phyloP scores from a whole-genome alignment of 2,113 vertebrate genomes.

The Pseudorasbora parva region DNA sequence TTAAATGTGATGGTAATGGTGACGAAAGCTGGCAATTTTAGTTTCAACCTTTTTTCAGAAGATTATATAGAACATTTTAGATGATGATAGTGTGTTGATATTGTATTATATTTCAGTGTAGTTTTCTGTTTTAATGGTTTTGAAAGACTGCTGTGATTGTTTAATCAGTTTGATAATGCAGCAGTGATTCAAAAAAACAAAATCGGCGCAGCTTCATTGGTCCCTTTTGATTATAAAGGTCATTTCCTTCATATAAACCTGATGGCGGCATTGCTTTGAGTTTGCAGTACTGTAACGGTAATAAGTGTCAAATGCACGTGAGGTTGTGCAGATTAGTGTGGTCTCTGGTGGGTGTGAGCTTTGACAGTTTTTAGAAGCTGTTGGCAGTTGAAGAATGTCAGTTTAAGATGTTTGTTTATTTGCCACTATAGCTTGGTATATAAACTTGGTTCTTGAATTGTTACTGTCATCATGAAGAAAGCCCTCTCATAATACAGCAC shows the following conservation, averaged over 20 bases:
- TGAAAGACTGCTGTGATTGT: background rate
- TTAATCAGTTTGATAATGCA: background rate
- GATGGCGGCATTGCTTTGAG: background rate
- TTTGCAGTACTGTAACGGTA: background rate
- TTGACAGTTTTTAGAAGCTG: background rate
- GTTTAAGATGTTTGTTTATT: background rate
- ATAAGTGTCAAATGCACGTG: background rate
- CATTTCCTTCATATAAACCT: background rate
- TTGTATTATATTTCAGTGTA: too few relatives aligned
- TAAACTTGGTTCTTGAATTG: background rate
- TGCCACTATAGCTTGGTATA: too few relatives aligned
- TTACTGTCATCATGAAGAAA: background rate
- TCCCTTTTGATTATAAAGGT: background rate
- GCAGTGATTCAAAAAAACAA: background rate
- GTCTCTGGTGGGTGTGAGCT: background rate
- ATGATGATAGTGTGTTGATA: too few relatives aligned
- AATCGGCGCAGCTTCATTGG: background rate
- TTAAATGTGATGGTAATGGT: background rate
- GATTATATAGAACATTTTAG: background rate
- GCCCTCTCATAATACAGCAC: background rate
- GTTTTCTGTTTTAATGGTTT: too few relatives aligned
- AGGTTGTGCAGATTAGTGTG: background rate
- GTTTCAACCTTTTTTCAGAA: background rate
- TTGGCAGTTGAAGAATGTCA: background rate
- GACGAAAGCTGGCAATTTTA: background rate